phyloP scores from a whole-genome alignment of 2,797 vertebrate genomes.

The Molossus molossus region DNA sequence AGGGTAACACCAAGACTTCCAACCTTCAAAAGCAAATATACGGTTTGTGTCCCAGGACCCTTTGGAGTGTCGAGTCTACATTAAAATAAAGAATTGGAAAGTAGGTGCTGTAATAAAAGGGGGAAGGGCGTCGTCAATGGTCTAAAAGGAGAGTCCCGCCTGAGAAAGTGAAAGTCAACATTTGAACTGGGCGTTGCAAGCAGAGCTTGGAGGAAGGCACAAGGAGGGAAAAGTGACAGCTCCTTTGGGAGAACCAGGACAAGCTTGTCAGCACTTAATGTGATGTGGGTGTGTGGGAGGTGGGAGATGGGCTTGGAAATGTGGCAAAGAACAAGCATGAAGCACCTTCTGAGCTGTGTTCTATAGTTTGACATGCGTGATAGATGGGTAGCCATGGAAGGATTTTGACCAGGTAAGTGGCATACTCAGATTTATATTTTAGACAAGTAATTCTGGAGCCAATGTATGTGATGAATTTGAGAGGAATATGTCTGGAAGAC shows the following conservation, averaged over 20 bases:
- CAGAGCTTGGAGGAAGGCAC: background rate
- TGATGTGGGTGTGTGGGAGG: background rate
- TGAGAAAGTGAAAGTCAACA: background rate
- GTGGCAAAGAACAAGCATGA: background rate
- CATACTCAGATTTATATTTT: background rate
- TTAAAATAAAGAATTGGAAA: conserved; percentile 3
- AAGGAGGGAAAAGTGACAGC: background rate
- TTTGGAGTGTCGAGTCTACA: background rate
- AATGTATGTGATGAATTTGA: background rate
- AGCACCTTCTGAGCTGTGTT: background rate
- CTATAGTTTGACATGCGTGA: background rate
- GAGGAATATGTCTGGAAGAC: background rate
- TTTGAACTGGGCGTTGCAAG: background rate
- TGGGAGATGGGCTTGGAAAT: background rate
- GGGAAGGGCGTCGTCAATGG: background rate
- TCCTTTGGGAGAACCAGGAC: background rate
- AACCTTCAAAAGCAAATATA: background rate
- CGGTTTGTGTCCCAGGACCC: background rate
- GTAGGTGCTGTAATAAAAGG: background rate
- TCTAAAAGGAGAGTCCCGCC: background rate
- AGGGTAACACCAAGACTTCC: background rate
- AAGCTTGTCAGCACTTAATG: background rate
- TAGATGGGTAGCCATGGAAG: background rate
- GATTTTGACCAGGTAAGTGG: background rate
- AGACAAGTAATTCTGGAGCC: background rate